Conservation (phyloP, 92 coral and sea anemone species). For the Parazoanthus atlanticus region DNA sequence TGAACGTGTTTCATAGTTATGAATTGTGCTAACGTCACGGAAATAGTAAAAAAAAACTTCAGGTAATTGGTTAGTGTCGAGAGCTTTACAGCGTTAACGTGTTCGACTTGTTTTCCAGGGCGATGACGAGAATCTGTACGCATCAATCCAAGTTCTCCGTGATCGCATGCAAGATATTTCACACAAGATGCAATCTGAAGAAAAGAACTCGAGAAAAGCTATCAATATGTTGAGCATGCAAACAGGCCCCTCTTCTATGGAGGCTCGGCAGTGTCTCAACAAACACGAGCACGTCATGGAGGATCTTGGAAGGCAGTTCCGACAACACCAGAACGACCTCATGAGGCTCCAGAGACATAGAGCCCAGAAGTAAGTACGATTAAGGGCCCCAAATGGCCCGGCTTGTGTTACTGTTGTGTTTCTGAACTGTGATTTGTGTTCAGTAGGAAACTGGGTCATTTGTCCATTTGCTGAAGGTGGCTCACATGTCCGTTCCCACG, state of each 20-base stretch:
- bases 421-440: background rate
- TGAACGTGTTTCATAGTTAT: too few species aligned
- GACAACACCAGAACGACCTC: conserved; percentile 76
- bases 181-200: conserved; percentile 84
- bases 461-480: background rate
- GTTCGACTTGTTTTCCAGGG: conserved; percentile 59
- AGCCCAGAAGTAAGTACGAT: conserved; percentile 70
- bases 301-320: conserved; percentile 78
- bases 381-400: conserved; percentile 14
- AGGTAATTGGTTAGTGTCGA: too few species aligned
- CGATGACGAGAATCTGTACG: conserved; percentile 95
- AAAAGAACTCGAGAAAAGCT: conserved; percentile 70
- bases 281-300: conserved; percentile 82
- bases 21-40: too few species aligned
- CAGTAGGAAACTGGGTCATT: background rate
- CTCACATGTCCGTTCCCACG: too few species aligned
- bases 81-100: background rate
- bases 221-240: conserved; percentile 69
- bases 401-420: background rate
- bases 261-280: conserved; percentile 70
- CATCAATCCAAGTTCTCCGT: conserved; percentile 97
- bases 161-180: conserved; percentile 93
- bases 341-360: conserved; percentile 77
- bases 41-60: too few species aligned
- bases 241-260: conserved; percentile 64